Base-by-base conservation (phyloP, 2,797 vertebrate species). In the Centroberyx gerrardi region DNA sequence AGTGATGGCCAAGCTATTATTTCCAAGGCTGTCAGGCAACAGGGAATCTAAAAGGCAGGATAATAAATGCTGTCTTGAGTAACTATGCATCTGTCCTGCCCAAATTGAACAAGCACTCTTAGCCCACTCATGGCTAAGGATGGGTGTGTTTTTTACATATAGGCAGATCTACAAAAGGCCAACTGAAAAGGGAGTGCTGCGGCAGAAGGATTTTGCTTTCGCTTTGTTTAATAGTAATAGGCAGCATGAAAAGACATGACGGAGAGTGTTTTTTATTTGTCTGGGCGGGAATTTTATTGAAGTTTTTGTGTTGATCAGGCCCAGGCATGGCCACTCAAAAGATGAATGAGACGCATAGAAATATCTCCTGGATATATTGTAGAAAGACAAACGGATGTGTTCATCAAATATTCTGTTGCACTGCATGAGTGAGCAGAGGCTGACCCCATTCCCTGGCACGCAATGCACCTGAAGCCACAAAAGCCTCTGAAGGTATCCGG, bases 1-100 rank as follows among this genome's bases (percentile, higher is more conserved):
- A 90, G 87, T 77, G 74, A 81, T 8, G 52, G 70, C 72, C 53
- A 63, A 70, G 75, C 73, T 82, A 81, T 86, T 84, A 85, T 85
- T 90, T 83, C 68, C 70, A 76, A 76, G 68, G 68, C 62, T 80
- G 73, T 87, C 81, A 90, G 68, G 68, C 64, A 81, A 74, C 55
- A 52, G 56, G 48, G 62, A 81, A 74, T 81, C 66, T 62, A 81
- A 83, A 81, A 63, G 22, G 28, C 52, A 48, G 59, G 29, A 72
- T 78, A 74, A 83, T 74, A 85, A 84, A 87, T 70, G 58, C 29
- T 68, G 73, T 81, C 87, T 55, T 56, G 64, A 80, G 61, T 48
- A 53, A 71, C 69, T 68, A 48, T 46, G 60, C 73, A 22, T 68
- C 60, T 51, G 66, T 65, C 60, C 72, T 71, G 51, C 62, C 40